These are phyloP conservation scores for Galagoides demidoff DNA, from an alignment of 2,797 vertebrate genomes.

Conservation along the genomic window DNA sequence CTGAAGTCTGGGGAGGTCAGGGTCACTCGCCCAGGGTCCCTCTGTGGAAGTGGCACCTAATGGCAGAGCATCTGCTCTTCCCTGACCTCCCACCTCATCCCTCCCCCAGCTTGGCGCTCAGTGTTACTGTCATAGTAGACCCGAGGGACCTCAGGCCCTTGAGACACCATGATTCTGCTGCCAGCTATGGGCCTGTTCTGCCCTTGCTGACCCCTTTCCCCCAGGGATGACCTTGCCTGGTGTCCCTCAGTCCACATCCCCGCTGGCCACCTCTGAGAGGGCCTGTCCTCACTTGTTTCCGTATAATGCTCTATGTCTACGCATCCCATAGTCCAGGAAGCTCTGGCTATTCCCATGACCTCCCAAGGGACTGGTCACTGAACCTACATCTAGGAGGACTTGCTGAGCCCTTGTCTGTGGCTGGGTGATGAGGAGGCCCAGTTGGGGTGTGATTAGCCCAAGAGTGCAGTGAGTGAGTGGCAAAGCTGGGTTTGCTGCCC, in stretches of 20 bases:
- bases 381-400: not conserved
- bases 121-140: not conserved
- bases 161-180: constrained; percentile 30
- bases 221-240: not conserved
- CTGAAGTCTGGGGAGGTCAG: not conserved
- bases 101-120: not conserved
- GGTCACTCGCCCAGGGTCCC: not conserved
- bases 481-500: not conserved
- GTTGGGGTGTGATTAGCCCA: not conserved
- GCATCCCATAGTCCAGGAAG: not conserved
- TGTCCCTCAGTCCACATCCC: not conserved
- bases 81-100: not conserved
- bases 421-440: not conserved
- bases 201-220: not conserved
- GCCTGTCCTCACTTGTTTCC: accelerated
- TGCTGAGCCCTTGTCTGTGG: not conserved
- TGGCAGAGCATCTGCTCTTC: no score
- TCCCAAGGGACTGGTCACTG: not conserved
- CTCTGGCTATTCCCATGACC: not conserved
- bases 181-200: not conserved
- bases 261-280: not conserved
- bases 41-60: not conserved
- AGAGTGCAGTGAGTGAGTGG: not conserved
- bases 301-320: not conserved
- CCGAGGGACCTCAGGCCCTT: not conserved